These are phyloP conservation scores for Ellobius talpinus DNA, from an alignment of 2,113 vertebrate genomes.

Conservation along the genomic window DNA sequence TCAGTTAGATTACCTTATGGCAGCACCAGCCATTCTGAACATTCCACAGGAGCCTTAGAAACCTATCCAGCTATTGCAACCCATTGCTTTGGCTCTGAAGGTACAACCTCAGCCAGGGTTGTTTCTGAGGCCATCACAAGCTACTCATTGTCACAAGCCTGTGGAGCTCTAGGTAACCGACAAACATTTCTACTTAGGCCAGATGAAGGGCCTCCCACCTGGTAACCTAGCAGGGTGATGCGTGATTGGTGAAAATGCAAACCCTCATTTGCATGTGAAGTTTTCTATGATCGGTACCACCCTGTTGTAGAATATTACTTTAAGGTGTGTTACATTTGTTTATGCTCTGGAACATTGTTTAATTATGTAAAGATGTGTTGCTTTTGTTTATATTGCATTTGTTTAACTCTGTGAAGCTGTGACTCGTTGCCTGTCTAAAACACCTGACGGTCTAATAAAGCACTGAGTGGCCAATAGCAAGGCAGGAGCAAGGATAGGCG, in stretches of 20 bases:
- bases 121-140: neutral
- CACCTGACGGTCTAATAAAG: too few relatives aligned
- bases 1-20: neutral
- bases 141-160: neutral
- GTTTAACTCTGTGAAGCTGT: too few relatives aligned
- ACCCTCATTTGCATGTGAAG: neutral
- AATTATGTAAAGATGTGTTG: too few relatives aligned
- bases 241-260: neutral
- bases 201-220: neutral
- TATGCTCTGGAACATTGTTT: too few relatives aligned
- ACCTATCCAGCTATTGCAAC: neutral
- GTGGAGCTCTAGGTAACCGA: neutral
- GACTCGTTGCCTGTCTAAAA: too few relatives aligned
- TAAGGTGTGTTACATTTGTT: too few relatives aligned
- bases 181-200: neutral
- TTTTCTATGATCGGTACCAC: neutral
- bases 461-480: too few relatives aligned
- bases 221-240: neutral
- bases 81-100: neutral
- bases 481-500: too few relatives aligned
- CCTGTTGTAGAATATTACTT: neutral
- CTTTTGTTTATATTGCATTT: too few relatives aligned
- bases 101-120: neutral
- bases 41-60: neutral
- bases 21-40: neutral